Base-by-base conservation (phyloP, 2,888 invertebrate genomes). In the Laothoe populi region DNA sequence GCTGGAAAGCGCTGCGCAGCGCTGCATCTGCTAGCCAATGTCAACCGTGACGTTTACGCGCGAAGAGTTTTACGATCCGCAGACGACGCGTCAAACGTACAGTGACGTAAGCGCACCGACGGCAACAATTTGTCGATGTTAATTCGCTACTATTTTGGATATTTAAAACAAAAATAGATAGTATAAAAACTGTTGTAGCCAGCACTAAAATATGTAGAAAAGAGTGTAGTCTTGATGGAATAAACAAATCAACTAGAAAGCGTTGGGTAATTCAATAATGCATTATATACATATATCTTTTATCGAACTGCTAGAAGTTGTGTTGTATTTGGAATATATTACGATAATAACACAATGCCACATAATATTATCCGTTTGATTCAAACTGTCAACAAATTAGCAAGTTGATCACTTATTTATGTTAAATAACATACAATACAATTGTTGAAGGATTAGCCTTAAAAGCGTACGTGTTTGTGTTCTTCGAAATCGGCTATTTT, bases 31-130 rank as follows among this genome's bases (percentile, higher is more conserved):
- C 88, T 90, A 78, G 74, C 80, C 82, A 82, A 82, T 84, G 87
- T 88, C 91, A 87, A 83, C 81, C 76, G 83, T 88, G 92, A 92
- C 91, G 86, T 92, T 92, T 90, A 92, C 90, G 91, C 90, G 90
- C 91, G 86, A 88, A 90, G 89, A 92, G 90, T 89, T 92, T 91
- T 92, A 92, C 85, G 91, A 89, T 78, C 81, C 72, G 79, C 87
- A 90, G 92, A 90, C 91, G 87, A 78, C 77, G 84, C 83, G 85
- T 83, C 84, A 83, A 83, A 84, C 77, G 69, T 75, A 74, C 75
- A 90, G 89, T 84, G 89, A 76, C 77, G 89, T 77, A 72, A 76
- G 3, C 46, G 19, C 19, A 8, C 44, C 58, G 40, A n/a, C 38
- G 24, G 16, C 24, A 45, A 58, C 40, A 44, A 19, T 59, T 45